Evolutionary conservation across 2,888 invertebrate species (phyloP).

Genomic region (Papilio demoleus): DNA sequence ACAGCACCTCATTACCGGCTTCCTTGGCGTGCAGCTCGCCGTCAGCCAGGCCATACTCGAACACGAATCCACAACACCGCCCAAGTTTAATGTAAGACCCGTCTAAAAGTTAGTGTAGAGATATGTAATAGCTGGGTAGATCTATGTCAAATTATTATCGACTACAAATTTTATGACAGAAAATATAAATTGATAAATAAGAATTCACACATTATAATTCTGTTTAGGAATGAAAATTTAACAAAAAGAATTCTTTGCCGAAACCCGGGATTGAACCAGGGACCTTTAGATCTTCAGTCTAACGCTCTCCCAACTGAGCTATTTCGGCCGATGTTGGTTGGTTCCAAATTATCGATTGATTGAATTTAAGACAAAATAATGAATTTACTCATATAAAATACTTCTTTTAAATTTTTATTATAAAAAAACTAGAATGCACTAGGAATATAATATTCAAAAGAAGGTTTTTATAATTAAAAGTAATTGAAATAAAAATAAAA

Average conservation of each 20-base stretch:
- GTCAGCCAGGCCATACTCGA: slow-evolving; percentile 66
- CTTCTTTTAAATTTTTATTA: background rate
- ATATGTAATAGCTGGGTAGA: background rate
- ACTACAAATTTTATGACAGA: no score
- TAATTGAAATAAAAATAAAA: background rate
- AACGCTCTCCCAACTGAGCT: slow-evolving; percentile 82
- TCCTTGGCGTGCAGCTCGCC: slow-evolving; percentile 68
- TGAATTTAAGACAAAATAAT: background rate
- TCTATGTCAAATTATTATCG: no score
- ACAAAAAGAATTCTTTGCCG: slow-evolving; percentile 73
- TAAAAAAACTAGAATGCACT: background rate
- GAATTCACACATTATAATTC: no score
- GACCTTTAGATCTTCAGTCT: slow-evolving; percentile 89
- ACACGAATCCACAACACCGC: slow-evolving; percentile 43
- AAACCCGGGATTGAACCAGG: slow-evolving; percentile 89
- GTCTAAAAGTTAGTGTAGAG: background rate
- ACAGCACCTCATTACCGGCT: slow-evolving; percentile 64
- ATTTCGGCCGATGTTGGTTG: slow-evolving; percentile 57
- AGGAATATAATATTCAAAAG: no score
- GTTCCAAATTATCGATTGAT: background rate
- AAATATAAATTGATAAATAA: no score
- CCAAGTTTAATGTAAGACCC: slow-evolving; percentile 58
- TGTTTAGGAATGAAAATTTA: background rate
- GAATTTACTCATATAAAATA: no score
- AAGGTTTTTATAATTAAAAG: no score